A percentile compares a stretch with the other conserved stretches of the same genome.
Conservation (phyloP, 1,140 invertebrate species). For the Diorhabda sublineata region DNA sequence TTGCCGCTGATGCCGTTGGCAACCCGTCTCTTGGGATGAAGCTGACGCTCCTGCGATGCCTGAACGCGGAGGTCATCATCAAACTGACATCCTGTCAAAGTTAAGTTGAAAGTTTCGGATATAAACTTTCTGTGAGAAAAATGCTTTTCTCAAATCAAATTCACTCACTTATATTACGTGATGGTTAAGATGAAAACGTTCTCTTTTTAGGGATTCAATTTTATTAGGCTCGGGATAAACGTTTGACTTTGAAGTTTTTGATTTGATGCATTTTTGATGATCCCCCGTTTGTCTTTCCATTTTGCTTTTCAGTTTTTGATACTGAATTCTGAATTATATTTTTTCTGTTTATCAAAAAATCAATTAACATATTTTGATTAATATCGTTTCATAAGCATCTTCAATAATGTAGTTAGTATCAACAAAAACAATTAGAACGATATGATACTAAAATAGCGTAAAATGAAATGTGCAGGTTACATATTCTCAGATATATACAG, state of each 20-base stretch:
- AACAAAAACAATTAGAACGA: too few species aligned
- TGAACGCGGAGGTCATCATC: conserved; percentile 12
- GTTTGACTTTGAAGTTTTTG: neutral
- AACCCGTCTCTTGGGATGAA: neutral
- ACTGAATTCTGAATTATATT: too few species aligned
- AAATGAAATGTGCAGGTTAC: too few species aligned
- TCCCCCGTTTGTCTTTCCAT: neutral
- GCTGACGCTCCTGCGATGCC: neutral
- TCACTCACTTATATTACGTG: conserved; percentile 11
- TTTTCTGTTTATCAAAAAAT: too few species aligned
- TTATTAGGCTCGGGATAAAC: conserved; percentile 1
- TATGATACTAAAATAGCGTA: too few species aligned
- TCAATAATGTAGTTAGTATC: too few species aligned
- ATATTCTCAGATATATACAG: too few species aligned
- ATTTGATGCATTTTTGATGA: conserved; percentile 2
- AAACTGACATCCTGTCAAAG: conserved; percentile 16
- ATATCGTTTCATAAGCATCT: too few species aligned
- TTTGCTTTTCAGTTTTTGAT: too few species aligned
- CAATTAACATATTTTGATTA: too few species aligned
- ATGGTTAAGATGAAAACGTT: conserved; percentile 12
- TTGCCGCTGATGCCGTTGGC: conserved; percentile 5
- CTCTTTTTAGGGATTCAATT: conserved; percentile 5
- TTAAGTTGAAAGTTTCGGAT: conserved; percentile 14
- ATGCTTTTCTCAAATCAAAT: conserved; percentile 9
- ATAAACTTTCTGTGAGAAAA: conserved; percentile 12